Evolutionary conservation across 1,140 invertebrate species (phyloP), one percentile per base, ranked within the genome.

Genomic region (Stegodyphus dumicola): DNA sequence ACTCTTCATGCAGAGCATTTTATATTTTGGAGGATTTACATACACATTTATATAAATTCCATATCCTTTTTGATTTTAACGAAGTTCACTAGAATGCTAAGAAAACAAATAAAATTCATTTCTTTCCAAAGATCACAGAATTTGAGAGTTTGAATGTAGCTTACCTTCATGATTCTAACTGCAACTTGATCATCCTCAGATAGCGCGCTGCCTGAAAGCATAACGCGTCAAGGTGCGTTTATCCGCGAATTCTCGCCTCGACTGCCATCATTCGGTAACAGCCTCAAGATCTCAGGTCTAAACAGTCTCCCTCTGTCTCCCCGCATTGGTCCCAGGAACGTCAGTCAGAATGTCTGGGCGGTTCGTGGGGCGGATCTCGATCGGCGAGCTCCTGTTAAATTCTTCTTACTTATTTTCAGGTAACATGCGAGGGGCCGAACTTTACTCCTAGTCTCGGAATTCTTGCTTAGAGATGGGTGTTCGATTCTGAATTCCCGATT

Each of bases 91-190:
- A 33, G 33, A 33, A 33, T 33, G 33, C 33, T 33, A 33, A 33
- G 33, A 33, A 33, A 33, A 33, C 33, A 33, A 33, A 33, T 33
- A 33, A 33, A 33, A 33, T 33, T 33, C 33, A 33, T 33, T 33
- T 33, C 33, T 33, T 33, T 33, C 1, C 33, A 33, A 33, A 33
- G 33, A 33, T 33, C 33, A 33, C 33, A 33, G 33, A 33, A 33
- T 33, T 33, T 3, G 33, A 33, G 33, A 33, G 33, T 33, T 33
- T 60, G 56, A 60, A 60, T 10, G 9, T 1, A 15, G 56, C 56
- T 60, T 75, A 85, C 81, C 81, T 85, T 85, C 81, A 85, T 85
- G n/a, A 70, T 85, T 53, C 54, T 52, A 33, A 85, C 73, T 48
- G 73, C 65, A 54, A 85, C 81, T 77, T 75, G 73, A 18, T 85